Conservation (phyloP, 2,888 invertebrate genomes). For the Auanema sp. region DNA sequence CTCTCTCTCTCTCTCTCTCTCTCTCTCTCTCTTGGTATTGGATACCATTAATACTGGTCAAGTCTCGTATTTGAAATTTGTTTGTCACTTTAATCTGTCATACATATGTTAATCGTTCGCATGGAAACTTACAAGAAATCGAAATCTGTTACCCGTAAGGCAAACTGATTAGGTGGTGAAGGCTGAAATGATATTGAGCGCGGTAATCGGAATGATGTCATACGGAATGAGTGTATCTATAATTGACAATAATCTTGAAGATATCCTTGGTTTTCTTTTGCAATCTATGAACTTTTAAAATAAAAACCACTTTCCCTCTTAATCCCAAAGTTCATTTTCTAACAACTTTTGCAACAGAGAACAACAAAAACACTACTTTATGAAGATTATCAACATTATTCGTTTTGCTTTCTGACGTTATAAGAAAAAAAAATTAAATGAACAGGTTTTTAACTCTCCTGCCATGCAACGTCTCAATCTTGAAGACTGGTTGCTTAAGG, state of each 20-base stretch:
- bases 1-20: no score
- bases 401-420: no score
- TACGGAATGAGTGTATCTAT: slow-evolving; percentile 43
- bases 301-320: not conserved
- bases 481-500: no score
- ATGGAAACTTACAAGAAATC: slow-evolving; percentile 47
- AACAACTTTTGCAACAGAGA: no score
- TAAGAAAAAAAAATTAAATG: no score
- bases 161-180: slow-evolving; percentile 48
- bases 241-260: not conserved
- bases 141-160: slow-evolving; percentile 48
- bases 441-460: no score
- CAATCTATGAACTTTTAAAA: not conserved
- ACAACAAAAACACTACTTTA: no score
- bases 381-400: no score
- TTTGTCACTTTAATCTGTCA: not conserved
- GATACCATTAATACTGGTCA: not conserved
- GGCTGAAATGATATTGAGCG: slow-evolving; percentile 45
- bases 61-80: not conserved
- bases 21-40: no score
- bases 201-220: slow-evolving; percentile 47
- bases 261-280: not conserved
- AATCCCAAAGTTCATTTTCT: no score
- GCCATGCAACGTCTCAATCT: no score
- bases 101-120: no score